Evolutionary conservation across 2,888 invertebrate species (phyloP).

Genomic region (Tachystola acroxantha): DNA sequence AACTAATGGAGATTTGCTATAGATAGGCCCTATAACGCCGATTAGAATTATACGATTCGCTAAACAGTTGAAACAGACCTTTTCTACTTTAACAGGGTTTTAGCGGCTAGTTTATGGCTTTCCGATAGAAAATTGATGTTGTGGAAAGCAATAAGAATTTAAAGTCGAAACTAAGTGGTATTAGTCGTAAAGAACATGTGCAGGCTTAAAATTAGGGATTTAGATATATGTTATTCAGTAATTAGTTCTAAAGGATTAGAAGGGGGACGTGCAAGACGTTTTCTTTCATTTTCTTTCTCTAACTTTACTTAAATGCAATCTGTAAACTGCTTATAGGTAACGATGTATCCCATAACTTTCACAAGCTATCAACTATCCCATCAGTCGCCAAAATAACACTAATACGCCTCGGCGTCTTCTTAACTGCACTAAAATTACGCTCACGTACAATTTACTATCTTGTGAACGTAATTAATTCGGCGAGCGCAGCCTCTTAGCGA

Average conservation of each 20-base stretch:
- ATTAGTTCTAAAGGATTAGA: no score
- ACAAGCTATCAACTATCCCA: not conserved
- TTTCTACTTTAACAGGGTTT: constrained; percentile 3
- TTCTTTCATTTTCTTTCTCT: no score
- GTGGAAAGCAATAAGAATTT: not conserved
- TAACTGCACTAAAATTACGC: constrained; percentile 28
- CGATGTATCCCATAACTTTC: no score
- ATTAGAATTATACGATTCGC: constrained; percentile 8
- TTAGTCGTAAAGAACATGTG: no score
- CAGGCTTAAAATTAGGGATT: no score
- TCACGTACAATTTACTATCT: constrained; percentile 33
- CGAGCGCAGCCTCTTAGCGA: constrained; percentile 12
- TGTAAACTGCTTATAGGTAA: no score
- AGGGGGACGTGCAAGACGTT: no score
- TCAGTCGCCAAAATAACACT: not conserved
- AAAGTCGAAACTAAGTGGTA: no score
- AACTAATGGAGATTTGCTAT: constrained; percentile 30
- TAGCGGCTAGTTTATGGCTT: not conserved
- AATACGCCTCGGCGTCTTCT: constrained; percentile 12
- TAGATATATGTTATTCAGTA: no score
- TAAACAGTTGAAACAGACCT: not conserved
- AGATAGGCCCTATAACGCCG: constrained; percentile 24
- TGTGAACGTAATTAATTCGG: constrained; percentile 34
- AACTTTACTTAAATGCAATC: no score
- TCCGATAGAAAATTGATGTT: not conserved